Evolutionary conservation across 2,797 vertebrate species (phyloP), one percentile per base, ranked within the genome.

Genomic region (Smutsia gigantea): DNA sequence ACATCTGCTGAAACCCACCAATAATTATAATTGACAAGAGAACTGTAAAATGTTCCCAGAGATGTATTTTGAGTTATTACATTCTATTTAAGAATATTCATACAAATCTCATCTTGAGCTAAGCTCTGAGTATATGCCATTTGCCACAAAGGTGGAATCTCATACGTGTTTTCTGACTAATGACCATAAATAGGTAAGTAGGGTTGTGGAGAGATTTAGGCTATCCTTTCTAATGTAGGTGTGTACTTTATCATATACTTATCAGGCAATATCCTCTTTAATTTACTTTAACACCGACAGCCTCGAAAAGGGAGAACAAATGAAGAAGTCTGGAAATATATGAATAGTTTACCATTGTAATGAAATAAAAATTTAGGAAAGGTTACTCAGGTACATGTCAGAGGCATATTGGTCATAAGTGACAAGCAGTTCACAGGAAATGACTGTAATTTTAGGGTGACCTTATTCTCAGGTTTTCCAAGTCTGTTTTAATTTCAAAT

Each of bases 381-480:
- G 42, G 15, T 84, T 85, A 23, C 51, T 75, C 23, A 57, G 68
- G n/a, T 81, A 79, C 27, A 59, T 85, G 9, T 69, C 83, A 79
- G 34, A 37, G 13, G 63, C 34, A 23, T 86, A 68, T 93, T 86
- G 51, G 14, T 68, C 63, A 53, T 23, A 53, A 49, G 55, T 82
- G 86, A 77, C 3, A 91, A 96, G 12, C 29, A 94, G 61, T 61
- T 83, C 34, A 88, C n/a, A 93, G 69, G 82, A 94, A 92, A 49
- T 42, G 55, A 79, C 42, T 81, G 11, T 59, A 82, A 61, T 81
- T 84, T 66, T 57, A 84, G 46, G 7, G 42, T 25, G 17, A 59
- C 0, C 6, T 84, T 90, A 96, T 66, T 89, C 68, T 29, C 34
- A 93, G 42, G 46, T 81, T 90, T 96, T 94, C 37, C 53, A 75